Evolutionary conservation across 1,140 invertebrate species (phyloP), one percentile per base, ranked within the genome.

Genomic region (Brachionus rotundiformis): DNA sequence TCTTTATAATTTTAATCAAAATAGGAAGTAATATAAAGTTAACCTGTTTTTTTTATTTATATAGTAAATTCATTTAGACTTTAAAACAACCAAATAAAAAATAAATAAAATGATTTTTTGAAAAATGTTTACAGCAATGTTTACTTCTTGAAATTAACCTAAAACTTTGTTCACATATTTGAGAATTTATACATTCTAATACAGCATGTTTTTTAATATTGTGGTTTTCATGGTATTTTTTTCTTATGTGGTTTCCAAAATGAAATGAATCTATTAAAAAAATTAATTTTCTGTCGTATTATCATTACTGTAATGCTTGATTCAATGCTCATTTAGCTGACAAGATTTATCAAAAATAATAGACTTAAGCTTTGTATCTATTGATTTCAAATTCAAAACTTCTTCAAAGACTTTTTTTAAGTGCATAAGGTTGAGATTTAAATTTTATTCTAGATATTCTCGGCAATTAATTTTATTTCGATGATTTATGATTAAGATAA

Each of bases 31-130:
- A 44, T 44, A 5, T 44, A 5, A 13, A 44, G 11, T 44, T 5
- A 44, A 44, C 11, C 11, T 44, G 5, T 44, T 44, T 44, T 44
- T 8, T 44, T 44, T 44, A 5, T 44, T 44, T 44, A 44, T 44
- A 44, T 8, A 44, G 41, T 8, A 44, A 23, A 5, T 59, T 59
- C 54, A 27, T 59, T 59, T 59, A 59, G 11, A 5, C 25, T 59
- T 3, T 59, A 2, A 59, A 59, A 59, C 16, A 59, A 23, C 16
- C 54, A 59, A 59, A 59, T 59, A 23, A 59, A 59, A 59, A 59
- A 59, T 25, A 59, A 59, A 59, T 59, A 59, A 59, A 59, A 59
- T 59, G 54, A 59, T 59, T 59, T 59, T 59, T 59, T n/a, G 54
- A 25, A 59, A 59, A 59, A 8, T 23, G 19, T 59, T 59, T 59